Evolutionary conservation across 2,113 vertebrate genomes (phyloP), one percentile per base, ranked within the genome.

Genomic region (Platichthys stellatus): DNA sequence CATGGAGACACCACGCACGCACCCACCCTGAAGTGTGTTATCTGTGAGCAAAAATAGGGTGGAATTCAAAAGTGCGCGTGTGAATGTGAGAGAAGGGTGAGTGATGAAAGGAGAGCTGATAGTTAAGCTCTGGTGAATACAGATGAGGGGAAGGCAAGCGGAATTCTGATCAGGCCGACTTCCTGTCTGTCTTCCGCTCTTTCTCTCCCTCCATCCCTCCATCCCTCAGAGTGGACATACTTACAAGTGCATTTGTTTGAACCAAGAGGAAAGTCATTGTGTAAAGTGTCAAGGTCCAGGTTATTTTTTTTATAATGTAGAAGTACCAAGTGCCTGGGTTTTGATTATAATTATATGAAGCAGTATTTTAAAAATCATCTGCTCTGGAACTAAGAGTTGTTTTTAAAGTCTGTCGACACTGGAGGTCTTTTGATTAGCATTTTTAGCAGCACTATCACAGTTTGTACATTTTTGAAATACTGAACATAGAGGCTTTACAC

Each of bases 81-180:
- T 65, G 78, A 43, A 63, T 43, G 49, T 23, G 53, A 82, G 59
- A 63, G 66, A 76, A 83, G 82, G 51, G 70, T 63, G 67, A 86
- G 86, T 58, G 92, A 87, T 90, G 86, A 90, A 87, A 86, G 69
- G 45, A 77, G 91, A 82, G 89, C 81, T 66, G 85, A 85, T 76
- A 43, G 76, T 49, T 64, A 74, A 35, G 65, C 88, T 84, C 80
- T 31, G 12, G 70, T 88, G 90, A 93, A 92, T 93, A 91, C 87
- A 82, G 86, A 92, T 92, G 85, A 92, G 86, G 82, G 72, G 28
- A 31, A 66, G 75, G 64, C 69, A 23, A 35, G 80, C 75, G 80
- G 89, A 89, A 90, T 92, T 70, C 84, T 73, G 78, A 89, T 89
- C 83, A 82, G 75, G 26, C 67, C 53, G 56, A 76, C 38, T 72